Percentiles rank a stretch among this genome's conserved stretches.
Evolutionary conservation across 2,797 vertebrate species (phyloP).

Genomic region (Sus cebifrons): DNA sequence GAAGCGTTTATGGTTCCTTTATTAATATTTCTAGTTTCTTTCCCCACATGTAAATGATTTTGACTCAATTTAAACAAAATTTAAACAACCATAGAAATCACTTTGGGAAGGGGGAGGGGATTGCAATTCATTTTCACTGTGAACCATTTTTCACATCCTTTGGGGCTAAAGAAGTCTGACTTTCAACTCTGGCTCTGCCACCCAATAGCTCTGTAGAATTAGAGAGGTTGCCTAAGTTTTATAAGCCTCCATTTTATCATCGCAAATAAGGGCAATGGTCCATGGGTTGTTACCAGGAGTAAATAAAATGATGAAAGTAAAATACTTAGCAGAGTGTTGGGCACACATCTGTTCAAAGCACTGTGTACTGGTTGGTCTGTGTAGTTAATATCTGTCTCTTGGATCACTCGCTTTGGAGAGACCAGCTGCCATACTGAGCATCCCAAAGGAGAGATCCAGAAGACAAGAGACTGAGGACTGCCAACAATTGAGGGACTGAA

Average conservation of each 20-base stretch:
- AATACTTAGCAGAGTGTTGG: background rate
- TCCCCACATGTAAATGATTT: background rate
- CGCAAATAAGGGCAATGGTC: background rate
- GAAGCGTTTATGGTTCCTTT: conserved; percentile 29
- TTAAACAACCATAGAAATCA: background rate
- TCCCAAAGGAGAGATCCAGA: background rate
- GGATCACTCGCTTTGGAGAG: conserved; percentile 8
- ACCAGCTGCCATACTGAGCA: background rate
- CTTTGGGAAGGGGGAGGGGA: no score
- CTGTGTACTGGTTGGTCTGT: background rate
- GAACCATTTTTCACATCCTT: conserved; percentile 34
- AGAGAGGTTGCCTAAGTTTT: conserved; percentile 16
- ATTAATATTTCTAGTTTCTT: conserved; percentile 29
- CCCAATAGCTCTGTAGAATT: conserved; percentile 10
- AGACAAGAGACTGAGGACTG: background rate
- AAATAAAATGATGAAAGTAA: background rate
- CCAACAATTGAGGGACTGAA: background rate
- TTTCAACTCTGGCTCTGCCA: conserved; percentile 17
- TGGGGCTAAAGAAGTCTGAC: background rate
- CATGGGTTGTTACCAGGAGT: background rate
- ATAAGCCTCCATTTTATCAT: conserved; percentile 47
- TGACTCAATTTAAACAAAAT: conserved; percentile 6
- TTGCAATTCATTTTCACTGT: background rate
- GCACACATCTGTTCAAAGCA: background rate
- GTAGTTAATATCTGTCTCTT: background rate